Evolutionary conservation across 2,797 vertebrate genomes (phyloP).

Genomic region (Xyrichtys novacula): DNA sequence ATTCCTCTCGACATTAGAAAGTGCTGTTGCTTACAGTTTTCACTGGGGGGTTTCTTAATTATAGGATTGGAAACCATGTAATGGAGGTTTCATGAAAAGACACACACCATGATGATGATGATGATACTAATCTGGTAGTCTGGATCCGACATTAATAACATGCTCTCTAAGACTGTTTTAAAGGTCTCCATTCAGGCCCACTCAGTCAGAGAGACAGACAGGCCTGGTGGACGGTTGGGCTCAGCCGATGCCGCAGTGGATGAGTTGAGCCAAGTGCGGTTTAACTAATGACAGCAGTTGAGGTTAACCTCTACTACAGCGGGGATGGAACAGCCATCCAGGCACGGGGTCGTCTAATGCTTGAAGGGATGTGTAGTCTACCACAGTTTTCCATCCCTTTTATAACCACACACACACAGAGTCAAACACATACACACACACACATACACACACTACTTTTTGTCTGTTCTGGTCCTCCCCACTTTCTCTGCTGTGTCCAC

Average conservation of each 20-base stretch:
- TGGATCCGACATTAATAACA: constrained; percentile 78
- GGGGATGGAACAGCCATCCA: constrained; percentile 51
- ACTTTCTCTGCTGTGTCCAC: not conserved
- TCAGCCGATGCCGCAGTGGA: constrained; percentile 53
- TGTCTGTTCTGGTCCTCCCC: not conserved
- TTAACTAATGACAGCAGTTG: constrained; percentile 68
- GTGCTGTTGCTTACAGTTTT: constrained; percentile 45
- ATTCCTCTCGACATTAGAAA: constrained; percentile 15
- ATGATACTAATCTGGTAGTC: constrained; percentile 73
- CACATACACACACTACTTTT: not conserved
- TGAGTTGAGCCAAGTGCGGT: constrained; percentile 65
- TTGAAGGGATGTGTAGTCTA: constrained; percentile 42
- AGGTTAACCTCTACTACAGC: constrained; percentile 67
- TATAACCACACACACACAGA: constrained; percentile 14
- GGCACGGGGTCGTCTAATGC: constrained; percentile 33
- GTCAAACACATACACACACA: constrained; percentile 8
- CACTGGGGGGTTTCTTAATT: constrained; percentile 57
- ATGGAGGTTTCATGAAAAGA: constrained; percentile 60
- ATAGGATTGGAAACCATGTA: constrained; percentile 65
- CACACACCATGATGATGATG: constrained; percentile 55
- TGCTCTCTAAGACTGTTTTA: constrained; percentile 68
- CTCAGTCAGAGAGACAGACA: constrained; percentile 50
- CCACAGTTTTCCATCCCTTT: constrained; percentile 60
- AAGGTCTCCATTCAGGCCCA: constrained; percentile 40
- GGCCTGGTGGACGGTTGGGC: constrained; percentile 40